phyloP scores from a whole-genome alignment of 2,888 invertebrate genomes.

The Limnephilus lunatus region DNA sequence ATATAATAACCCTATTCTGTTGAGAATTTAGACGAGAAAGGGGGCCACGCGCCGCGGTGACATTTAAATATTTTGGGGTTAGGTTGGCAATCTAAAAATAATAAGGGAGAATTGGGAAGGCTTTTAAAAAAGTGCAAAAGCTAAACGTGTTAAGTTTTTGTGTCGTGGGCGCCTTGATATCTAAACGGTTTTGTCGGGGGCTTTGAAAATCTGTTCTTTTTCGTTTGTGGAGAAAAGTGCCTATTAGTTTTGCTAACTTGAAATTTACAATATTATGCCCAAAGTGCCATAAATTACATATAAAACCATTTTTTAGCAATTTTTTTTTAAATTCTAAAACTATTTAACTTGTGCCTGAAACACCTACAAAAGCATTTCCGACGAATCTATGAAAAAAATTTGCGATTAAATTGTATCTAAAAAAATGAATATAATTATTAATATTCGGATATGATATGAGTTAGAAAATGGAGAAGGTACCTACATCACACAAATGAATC shows the following conservation, averaged over 20 bases:
- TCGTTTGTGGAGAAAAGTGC: neutral
- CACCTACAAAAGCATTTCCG: too few species aligned
- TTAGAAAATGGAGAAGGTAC: too few species aligned
- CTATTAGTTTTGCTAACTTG: neutral
- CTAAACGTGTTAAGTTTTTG: neutral
- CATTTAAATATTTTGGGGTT: constrained; percentile 60
- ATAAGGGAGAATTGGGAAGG: constrained; percentile 16
- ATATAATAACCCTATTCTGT: constrained; percentile 57
- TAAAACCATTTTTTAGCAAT: too few species aligned
- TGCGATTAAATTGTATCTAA: too few species aligned
- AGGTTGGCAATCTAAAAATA: constrained; percentile 59
- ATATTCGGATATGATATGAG: too few species aligned
- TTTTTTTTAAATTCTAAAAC: neutral
- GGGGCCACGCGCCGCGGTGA: constrained; percentile 59
- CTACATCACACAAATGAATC: too few species aligned
- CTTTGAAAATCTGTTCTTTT: neutral
- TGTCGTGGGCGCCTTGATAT: neutral
- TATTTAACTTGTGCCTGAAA: too few species aligned
- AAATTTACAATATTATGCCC: neutral
- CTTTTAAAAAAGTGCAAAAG: constrained; percentile 22
- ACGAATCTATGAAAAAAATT: too few species aligned
- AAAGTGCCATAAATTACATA: neutral
- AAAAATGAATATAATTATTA: too few species aligned
- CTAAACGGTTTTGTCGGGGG: neutral
- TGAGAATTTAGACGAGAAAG: constrained; percentile 52